Evolutionary conservation across 2,113 vertebrate species (phyloP).

Genomic region (Archocentrus centrarchus): DNA sequence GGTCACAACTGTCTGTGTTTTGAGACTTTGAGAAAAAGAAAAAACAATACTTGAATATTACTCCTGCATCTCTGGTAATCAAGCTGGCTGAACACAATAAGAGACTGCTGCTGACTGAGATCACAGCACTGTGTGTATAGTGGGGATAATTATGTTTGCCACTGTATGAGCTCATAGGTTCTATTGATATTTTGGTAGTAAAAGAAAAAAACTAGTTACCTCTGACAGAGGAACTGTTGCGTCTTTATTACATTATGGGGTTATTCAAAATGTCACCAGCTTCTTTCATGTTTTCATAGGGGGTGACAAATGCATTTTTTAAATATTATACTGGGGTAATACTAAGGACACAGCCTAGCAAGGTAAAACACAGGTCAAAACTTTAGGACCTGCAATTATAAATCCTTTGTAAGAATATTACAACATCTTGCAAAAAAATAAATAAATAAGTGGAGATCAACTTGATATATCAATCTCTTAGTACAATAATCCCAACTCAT

Average conservation of each 20-base stretch:
- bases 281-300: neutral
- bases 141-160: neutral
- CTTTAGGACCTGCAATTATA: neutral
- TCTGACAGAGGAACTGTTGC: neutral
- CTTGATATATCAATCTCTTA: neutral
- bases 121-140: neutral
- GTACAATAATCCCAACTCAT: too few relatives aligned
- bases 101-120: neutral
- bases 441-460: too few relatives aligned
- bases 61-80: neutral
- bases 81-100: neutral
- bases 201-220: neutral
- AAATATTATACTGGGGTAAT: neutral
- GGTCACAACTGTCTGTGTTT: neutral
- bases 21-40: neutral
- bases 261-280: neutral
- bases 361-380: neutral
- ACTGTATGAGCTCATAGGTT: neutral
- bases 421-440: too few relatives aligned
- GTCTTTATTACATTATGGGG: neutral
- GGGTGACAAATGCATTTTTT: neutral
- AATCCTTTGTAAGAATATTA: neutral
- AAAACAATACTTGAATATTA: neutral
- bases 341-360: neutral
- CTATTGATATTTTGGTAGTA: neutral